Evolutionary conservation across 2,888 invertebrate species (phyloP).

Genomic region (Oscheius sp.): DNA sequence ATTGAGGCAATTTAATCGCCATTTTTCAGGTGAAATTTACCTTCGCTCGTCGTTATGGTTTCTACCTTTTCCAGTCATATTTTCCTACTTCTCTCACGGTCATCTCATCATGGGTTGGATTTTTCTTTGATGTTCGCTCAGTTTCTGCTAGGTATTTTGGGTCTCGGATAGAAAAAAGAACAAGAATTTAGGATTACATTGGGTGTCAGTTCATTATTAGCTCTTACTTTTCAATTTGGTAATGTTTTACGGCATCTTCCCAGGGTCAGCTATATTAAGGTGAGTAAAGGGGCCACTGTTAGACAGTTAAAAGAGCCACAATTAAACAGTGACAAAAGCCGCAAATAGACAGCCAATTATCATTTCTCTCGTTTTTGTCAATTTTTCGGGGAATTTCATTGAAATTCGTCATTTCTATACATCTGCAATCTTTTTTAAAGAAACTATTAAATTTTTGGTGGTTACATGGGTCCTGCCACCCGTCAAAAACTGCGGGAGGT

Average conservation of each 20-base stretch:
- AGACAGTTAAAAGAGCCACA: too few species aligned
- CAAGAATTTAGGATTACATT: constrained; percentile 66
- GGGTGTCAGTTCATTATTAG: constrained; percentile 72
- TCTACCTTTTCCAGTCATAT: constrained; percentile 73
- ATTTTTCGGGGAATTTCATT: background rate
- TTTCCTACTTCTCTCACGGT: constrained; percentile 72
- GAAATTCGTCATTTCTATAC: too few species aligned
- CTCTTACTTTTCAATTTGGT: constrained; percentile 73
- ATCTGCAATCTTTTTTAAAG: too few species aligned
- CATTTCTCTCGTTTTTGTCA: background rate
- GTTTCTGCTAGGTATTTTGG: constrained; percentile 69
- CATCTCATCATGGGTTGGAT: constrained; percentile 73
- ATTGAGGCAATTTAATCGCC: background rate
- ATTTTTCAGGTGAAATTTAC: constrained; percentile 71
- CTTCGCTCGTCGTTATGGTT: constrained; percentile 73
- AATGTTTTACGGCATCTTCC: constrained; percentile 73
- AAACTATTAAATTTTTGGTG: too few species aligned
- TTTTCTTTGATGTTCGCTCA: constrained; percentile 72
- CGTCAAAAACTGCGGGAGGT: too few species aligned
- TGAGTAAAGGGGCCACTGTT: background rate
- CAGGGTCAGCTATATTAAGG: constrained; percentile 73
- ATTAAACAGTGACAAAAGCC: too few species aligned
- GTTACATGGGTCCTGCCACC: too few species aligned
- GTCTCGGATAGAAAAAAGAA: background rate
- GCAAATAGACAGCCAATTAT: too few species aligned